phyloP scores from a whole-genome alignment of 2,797 vertebrate species.

The Cetoscarus ocellatus region DNA sequence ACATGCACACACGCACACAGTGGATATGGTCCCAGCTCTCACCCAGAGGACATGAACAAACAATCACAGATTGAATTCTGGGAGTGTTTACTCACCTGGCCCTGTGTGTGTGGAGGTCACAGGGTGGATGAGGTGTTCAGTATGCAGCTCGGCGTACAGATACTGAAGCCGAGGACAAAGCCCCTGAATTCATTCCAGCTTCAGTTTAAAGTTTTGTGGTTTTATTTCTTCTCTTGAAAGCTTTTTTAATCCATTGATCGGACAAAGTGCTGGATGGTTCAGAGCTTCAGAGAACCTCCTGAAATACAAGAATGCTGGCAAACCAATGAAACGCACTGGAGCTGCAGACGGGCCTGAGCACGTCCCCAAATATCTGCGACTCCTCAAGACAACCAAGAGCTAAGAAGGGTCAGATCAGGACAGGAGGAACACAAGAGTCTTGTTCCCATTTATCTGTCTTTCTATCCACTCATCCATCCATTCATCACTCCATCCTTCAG shows the following conservation, averaged over 20 bases:
- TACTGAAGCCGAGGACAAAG: constrained; percentile 33
- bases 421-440: not conserved
- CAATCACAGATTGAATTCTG: constrained; percentile 72
- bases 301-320: constrained; percentile 28
- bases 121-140: constrained; percentile 41
- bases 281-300: constrained; percentile 6
- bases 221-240: constrained; percentile 27
- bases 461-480: too few species aligned
- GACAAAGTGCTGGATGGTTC: constrained; percentile 13
- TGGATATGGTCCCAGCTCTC: constrained; percentile 57
- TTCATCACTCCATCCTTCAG: too few species aligned
- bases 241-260: constrained; percentile 29
- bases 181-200: constrained; percentile 46
- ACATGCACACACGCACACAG: constrained; percentile 2
- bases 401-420: not conserved
- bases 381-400: not conserved
- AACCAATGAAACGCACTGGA: constrained; percentile 6
- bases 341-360: not conserved
- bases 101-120: constrained; percentile 44
- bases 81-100: constrained; percentile 64
- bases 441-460: too few species aligned
- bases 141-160: constrained; percentile 53
- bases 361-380: not conserved
- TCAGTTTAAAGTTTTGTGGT: constrained; percentile 46
- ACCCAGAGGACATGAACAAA: constrained; percentile 71